phyloP scores from a whole-genome alignment of 2,888 invertebrate species.

The Arctia plantaginis region DNA sequence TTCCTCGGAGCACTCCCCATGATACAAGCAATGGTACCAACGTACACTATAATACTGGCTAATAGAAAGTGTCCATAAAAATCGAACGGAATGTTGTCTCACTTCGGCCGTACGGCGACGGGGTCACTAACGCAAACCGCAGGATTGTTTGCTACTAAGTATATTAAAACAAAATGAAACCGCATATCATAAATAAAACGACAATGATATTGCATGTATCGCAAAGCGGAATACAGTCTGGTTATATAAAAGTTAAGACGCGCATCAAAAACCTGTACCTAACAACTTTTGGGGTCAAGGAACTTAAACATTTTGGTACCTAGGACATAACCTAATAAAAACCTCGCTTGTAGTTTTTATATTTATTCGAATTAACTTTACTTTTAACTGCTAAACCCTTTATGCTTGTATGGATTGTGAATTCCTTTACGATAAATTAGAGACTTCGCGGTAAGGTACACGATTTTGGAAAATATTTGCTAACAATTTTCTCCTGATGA shows the following conservation, averaged over 20 bases:
- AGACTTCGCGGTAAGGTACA: background rate
- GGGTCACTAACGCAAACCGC: background rate
- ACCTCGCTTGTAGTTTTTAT: background rate
- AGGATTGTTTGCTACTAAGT: background rate
- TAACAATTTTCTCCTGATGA: background rate
- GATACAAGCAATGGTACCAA: background rate
- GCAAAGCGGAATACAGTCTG: conserved; percentile 5
- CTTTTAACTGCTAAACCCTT: background rate
- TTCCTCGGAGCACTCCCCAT: background rate
- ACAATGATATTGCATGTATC: background rate
- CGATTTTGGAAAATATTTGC: background rate
- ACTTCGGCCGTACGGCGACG: background rate
- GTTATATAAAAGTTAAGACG: conserved; percentile 13
- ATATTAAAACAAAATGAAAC: background rate
- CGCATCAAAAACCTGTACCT: conserved; percentile 15
- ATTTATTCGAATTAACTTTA: background rate
- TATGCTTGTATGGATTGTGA: background rate
- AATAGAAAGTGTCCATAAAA: background rate
- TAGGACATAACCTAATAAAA: conserved; percentile 5
- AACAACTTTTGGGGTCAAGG: conserved; percentile 10
- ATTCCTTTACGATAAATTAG: background rate
- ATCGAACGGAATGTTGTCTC: background rate
- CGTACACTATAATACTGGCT: background rate
- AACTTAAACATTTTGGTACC: conserved; percentile 15
- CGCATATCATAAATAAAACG: conserved; percentile 1